Conservation (phyloP, 2,113 vertebrate species). For the Ptilorrhoa leucosticta region DNA sequence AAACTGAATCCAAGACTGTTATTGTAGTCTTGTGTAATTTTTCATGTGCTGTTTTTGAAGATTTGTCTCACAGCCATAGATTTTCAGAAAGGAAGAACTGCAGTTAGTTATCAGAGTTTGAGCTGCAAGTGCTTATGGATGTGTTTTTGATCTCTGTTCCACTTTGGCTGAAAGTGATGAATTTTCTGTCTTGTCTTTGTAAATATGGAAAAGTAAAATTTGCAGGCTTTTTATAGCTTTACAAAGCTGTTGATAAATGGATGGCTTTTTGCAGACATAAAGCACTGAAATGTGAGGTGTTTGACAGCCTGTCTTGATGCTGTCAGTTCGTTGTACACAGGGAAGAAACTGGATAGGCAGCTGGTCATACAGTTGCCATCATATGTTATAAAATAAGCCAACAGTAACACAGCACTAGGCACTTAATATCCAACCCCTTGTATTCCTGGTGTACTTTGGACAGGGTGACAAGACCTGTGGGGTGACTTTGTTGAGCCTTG, state of each 20-base stretch:
- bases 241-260: slow-evolving; percentile 4
- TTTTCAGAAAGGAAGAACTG: background rate
- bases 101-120: background rate
- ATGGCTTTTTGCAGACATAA: background rate
- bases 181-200: background rate
- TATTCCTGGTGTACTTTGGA: background rate
- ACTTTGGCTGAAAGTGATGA: background rate
- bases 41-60: background rate
- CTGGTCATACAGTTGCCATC: background rate
- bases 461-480: background rate
- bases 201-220: slow-evolving; percentile 12
- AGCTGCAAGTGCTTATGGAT: background rate
- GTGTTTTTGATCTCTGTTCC: background rate
- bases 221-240: slow-evolving; percentile 6
- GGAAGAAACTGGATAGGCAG: background rate
- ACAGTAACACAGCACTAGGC: background rate
- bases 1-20: background rate
- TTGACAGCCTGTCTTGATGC: background rate
- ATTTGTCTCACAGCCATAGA: background rate
- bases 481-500: background rate
- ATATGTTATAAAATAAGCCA: background rate
- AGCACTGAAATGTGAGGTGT: background rate
- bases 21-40: background rate
- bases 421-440: background rate
- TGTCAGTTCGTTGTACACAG: background rate